Evolutionary conservation across 2,888 invertebrate genomes (phyloP).

Genomic region (Synanthedon tipuliformis): DNA sequence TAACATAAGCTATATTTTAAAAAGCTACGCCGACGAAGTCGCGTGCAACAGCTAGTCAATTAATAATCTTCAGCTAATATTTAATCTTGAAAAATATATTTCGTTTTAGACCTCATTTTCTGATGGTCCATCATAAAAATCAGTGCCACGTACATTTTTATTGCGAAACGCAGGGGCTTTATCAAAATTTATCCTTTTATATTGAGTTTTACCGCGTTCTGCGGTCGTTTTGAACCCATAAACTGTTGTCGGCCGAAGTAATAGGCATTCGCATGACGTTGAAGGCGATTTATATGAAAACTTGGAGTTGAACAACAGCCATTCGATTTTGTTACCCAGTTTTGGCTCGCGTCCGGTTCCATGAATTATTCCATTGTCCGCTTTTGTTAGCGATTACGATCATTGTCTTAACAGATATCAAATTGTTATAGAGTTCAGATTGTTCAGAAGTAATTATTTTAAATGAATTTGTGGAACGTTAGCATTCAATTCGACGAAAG

Average conservation of each 20-base stretch:
- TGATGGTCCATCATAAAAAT: constrained; percentile 8
- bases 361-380: not conserved
- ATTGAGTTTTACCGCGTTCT: constrained; percentile 21
- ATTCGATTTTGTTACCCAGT: constrained; percentile 16
- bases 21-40: too few species aligned
- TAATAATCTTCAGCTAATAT: too few species aligned
- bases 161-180: constrained; percentile 19
- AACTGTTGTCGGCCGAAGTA: constrained; percentile 24
- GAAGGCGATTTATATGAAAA: constrained; percentile 24
- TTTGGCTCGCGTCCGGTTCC: constrained; percentile 1
- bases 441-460: not conserved
- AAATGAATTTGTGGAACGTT: not conserved
- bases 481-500: not conserved
- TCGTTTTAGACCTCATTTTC: not conserved
- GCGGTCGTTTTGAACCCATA: constrained; percentile 21
- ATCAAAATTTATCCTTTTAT: constrained; percentile 24
- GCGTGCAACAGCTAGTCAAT: too few species aligned
- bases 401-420: not conserved
- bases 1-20: too few species aligned
- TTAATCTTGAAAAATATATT: too few species aligned
- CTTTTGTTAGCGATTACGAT: not conserved
- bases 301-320: constrained; percentile 13
- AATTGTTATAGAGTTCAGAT: not conserved
- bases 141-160: constrained; percentile 19
- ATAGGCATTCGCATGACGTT: constrained; percentile 14